phyloP scores from a whole-genome alignment of 2,888 invertebrate genomes.

The Eudasyphora cyanicolor region DNA sequence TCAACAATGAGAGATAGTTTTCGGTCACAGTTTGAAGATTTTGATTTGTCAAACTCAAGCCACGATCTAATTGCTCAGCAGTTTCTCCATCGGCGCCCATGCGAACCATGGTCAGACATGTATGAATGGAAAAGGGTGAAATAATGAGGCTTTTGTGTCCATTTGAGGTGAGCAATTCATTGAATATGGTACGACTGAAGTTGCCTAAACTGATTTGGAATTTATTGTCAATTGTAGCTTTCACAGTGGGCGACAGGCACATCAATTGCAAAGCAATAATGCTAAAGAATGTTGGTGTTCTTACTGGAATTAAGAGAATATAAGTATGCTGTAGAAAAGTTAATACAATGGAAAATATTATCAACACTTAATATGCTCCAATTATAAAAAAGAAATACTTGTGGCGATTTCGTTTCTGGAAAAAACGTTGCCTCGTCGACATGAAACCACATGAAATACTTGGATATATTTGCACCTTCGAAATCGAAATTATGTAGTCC shows the following conservation, averaged over 20 bases:
- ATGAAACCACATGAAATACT: too few relatives aligned
- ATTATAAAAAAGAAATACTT: too few relatives aligned
- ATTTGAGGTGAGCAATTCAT: constrained; percentile 76
- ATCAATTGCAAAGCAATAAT: background rate
- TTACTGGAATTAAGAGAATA: too few relatives aligned
- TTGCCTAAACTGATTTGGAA: background rate
- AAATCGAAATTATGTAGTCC: too few relatives aligned
- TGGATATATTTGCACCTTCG: too few relatives aligned
- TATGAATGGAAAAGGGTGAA: constrained; percentile 83
- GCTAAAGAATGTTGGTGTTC: background rate
- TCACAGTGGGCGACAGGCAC: background rate
- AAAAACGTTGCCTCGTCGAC: too few relatives aligned
- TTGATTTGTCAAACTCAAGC: constrained; percentile 81
- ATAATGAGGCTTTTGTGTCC: constrained; percentile 68
- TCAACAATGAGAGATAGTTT: constrained; percentile 72
- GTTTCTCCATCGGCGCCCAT: constrained; percentile 84
- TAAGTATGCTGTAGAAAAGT: too few relatives aligned
- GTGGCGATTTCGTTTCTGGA: too few relatives aligned
- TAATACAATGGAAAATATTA: too few relatives aligned
- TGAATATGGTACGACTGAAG: constrained; percentile 62
- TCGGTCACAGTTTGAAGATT: constrained; percentile 70
- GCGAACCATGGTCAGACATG: constrained; percentile 85
- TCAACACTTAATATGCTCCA: too few relatives aligned
- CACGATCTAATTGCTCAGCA: constrained; percentile 77
- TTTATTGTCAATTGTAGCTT: background rate